Evolutionary conservation across 2,797 vertebrate genomes (phyloP).

Genomic region (Dermochelys coriacea): DNA sequence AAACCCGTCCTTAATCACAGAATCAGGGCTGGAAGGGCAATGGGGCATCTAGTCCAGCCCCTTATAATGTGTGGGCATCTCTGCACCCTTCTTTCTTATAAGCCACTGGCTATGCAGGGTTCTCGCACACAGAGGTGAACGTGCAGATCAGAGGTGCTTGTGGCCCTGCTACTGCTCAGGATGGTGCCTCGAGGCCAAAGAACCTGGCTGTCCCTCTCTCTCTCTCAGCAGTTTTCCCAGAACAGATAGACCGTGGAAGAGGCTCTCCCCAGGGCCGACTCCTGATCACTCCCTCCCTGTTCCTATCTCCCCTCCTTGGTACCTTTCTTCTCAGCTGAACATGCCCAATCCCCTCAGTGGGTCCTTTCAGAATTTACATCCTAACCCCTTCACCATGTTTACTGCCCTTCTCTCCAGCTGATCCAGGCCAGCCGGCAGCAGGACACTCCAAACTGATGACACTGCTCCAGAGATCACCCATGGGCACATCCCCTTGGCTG

Average conservation of each 20-base stretch:
- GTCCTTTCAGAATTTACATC: background rate
- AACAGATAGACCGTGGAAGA: background rate
- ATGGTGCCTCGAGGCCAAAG: too few relatives aligned
- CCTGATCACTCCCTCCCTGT: background rate
- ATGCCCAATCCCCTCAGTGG: background rate
- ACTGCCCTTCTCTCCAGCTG: background rate
- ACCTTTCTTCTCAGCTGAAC: conserved; percentile 8
- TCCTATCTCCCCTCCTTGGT: background rate
- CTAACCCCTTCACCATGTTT: background rate
- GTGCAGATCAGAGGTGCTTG: too few relatives aligned
- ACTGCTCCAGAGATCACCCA: background rate
- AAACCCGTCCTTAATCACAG: background rate
- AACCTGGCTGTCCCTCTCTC: background rate
- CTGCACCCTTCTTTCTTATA: too few relatives aligned
- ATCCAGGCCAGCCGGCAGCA: background rate
- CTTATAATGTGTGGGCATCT: too few relatives aligned
- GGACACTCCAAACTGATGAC: background rate
- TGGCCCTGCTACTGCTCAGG: too few relatives aligned
- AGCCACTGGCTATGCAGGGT: background rate
- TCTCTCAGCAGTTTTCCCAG: background rate
- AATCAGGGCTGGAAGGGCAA: background rate
- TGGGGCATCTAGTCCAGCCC: background rate
- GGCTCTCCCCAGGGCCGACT: background rate
- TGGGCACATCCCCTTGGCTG: background rate
- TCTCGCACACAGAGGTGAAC: fast-evolving